These are phyloP conservation scores for Enteromius fasciolatus DNA, from an alignment of 2,797 vertebrate genomes.

Conservation along the genomic window DNA sequence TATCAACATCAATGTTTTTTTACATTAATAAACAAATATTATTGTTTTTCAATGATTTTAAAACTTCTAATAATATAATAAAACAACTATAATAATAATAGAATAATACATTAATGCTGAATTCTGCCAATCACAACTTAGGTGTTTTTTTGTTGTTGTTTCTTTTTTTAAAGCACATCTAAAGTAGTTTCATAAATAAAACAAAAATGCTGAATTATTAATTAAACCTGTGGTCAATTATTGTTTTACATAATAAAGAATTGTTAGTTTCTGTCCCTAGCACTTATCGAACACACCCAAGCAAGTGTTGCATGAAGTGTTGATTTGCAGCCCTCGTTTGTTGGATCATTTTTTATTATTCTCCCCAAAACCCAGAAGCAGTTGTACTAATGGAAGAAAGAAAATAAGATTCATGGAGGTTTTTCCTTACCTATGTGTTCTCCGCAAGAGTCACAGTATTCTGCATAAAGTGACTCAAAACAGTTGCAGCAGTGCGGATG, in stretches of 20 bases:
- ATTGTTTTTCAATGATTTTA: too few species aligned
- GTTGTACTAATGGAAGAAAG: neutral
- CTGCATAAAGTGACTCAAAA: slow-evolving; percentile 94
- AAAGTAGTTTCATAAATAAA: neutral
- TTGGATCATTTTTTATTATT: too few species aligned
- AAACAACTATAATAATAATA: neutral
- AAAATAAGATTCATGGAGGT: neutral
- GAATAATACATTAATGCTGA: neutral
- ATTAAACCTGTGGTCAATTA: neutral
- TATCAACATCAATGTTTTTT: too few species aligned
- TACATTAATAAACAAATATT: too few species aligned
- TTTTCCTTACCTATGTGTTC: slow-evolving; percentile 90
- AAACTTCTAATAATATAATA: too few species aligned
- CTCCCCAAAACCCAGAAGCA: neutral
- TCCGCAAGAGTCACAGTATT: slow-evolving; percentile 96
- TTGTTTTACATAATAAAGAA: neutral
- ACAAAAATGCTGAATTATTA: neutral
- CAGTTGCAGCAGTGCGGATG: slow-evolving; percentile 97
- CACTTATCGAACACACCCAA: neutral
- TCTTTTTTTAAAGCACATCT: neutral
- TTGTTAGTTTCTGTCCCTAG: neutral
- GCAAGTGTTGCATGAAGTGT: neutral
- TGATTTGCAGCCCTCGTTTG: neutral
- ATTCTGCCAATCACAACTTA: neutral
- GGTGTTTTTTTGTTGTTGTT: neutral